phyloP scores from a whole-genome alignment of 1,140 invertebrate species.

The Heliconius nattereri region DNA sequence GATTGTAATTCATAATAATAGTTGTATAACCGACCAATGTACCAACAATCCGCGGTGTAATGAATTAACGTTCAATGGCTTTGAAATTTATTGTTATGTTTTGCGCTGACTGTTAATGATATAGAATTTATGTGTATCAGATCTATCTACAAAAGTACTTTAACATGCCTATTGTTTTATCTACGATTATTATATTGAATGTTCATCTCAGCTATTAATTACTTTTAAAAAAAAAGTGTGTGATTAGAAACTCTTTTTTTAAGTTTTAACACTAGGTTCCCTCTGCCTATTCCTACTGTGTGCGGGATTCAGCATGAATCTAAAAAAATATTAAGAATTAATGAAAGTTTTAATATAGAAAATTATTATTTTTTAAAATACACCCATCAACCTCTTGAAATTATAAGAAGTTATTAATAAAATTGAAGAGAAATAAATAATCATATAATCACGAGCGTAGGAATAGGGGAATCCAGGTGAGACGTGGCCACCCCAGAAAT shows the following conservation, averaged over 20 bases:
- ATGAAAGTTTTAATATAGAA: not conserved
- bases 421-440: too few relatives aligned
- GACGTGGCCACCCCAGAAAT: too few relatives aligned
- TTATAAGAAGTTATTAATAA: too few relatives aligned
- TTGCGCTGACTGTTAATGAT: slow-evolving; percentile 34
- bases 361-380: not conserved
- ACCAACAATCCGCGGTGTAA: slow-evolving; percentile 31
- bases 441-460: too few relatives aligned
- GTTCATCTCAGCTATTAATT: not conserved
- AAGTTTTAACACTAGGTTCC: too few relatives aligned
- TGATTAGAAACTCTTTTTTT: too few relatives aligned
- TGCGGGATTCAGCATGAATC: too few relatives aligned
- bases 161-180: slow-evolving; percentile 5
- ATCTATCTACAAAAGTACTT: slow-evolving; percentile 23
- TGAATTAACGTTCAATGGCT: slow-evolving; percentile 39
- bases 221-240: too few relatives aligned
- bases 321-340: too few relatives aligned
- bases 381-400: too few relatives aligned
- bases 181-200: not conserved
- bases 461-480: too few relatives aligned
- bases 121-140: slow-evolving; percentile 31
- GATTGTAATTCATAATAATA: slow-evolving; percentile 34
- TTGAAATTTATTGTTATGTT: slow-evolving; percentile 39
- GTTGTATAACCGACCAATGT: slow-evolving; percentile 37
- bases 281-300: too few relatives aligned